A percentile compares a stretch with the other conserved stretches of the same genome.
Conservation (phyloP, 2,888 invertebrate genomes). For the Limnephilus marmoratus region DNA sequence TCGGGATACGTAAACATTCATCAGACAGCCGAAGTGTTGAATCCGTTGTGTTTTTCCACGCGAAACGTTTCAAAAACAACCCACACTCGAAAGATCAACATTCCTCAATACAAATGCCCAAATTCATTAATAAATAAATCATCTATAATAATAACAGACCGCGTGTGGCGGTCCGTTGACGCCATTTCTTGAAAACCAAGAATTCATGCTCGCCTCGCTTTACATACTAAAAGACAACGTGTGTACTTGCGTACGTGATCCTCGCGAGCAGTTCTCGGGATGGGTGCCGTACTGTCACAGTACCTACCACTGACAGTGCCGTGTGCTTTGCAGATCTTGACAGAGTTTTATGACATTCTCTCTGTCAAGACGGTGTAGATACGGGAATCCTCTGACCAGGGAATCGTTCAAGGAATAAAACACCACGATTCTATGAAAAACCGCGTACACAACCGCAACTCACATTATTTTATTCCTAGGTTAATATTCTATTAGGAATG, state of each 20-base stretch:
- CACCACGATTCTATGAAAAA: neutral
- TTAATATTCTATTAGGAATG: neutral
- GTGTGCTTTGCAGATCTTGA: neutral
- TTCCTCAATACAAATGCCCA: neutral
- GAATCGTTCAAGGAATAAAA: neutral
- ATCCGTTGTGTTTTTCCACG: constrained; percentile 19
- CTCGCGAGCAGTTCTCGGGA: neutral
- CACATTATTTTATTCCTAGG: neutral
- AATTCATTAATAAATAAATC: constrained; percentile 2
- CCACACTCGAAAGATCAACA: neutral
- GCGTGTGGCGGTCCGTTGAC: neutral
- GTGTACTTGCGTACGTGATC: neutral
- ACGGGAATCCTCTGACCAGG: neutral
- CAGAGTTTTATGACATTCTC: neutral
- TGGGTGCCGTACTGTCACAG: neutral
- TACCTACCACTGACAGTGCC: neutral
- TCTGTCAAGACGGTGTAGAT: neutral
- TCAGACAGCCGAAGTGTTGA: constrained; percentile 9
- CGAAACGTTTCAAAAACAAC: neutral
- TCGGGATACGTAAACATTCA: constrained; percentile 21
- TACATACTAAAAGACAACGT: neutral
- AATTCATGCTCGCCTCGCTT: neutral
- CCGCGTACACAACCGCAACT: neutral
- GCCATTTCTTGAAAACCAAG: neutral
- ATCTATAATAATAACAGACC: neutral